Conservation (phyloP, 2,888 invertebrate genomes). For the Platycheirus rosarum region DNA sequence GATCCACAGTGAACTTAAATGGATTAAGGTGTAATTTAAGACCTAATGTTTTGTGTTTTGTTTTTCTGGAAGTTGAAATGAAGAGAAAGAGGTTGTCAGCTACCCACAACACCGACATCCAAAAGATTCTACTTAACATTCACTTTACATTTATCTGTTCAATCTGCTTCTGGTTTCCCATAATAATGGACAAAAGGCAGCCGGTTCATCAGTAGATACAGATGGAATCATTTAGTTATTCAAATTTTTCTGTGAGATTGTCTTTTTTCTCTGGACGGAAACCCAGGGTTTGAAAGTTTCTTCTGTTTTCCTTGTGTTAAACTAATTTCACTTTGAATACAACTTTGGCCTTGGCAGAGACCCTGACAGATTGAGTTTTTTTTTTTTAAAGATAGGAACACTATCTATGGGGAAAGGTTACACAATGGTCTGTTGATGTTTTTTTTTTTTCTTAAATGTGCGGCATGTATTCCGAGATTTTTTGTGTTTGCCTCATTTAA, state of each 20-base stretch:
- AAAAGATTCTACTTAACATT: slow-evolving; percentile 26
- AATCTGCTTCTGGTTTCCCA: slow-evolving; percentile 11
- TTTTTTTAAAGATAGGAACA: slow-evolving; percentile 38
- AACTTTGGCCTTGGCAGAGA: slow-evolving; percentile 61
- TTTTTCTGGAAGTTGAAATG: neutral
- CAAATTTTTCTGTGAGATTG: slow-evolving; percentile 13
- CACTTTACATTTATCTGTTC: slow-evolving; percentile 12
- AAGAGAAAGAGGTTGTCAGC: neutral
- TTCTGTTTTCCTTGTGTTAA: slow-evolving; percentile 1
- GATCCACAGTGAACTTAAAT: slow-evolving; percentile 42
- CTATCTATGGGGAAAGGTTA: slow-evolving; percentile 4
- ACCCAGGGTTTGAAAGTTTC: slow-evolving; percentile 5
- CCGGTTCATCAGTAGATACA: slow-evolving; percentile 16
- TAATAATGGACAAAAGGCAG: neutral
- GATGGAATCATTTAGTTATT: slow-evolving; percentile 44
- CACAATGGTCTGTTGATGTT: slow-evolving; percentile 22
- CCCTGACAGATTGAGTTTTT: slow-evolving; percentile 57
- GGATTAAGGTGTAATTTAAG: slow-evolving; percentile 50
- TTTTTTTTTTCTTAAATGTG: neutral
- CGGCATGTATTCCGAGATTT: neutral
- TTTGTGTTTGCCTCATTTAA: slow-evolving; percentile 4
- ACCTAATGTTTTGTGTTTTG: slow-evolving; percentile 2
- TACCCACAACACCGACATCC: neutral
- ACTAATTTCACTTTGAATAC: slow-evolving; percentile 60
- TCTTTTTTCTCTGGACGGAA: slow-evolving; percentile 4